Percentiles rank a stretch among this genome's conserved stretches.
These are phyloP conservation scores for Lasioglossum leucozonium DNA, from an alignment of 2,888 invertebrate genomes.

Conservation along the genomic window DNA sequence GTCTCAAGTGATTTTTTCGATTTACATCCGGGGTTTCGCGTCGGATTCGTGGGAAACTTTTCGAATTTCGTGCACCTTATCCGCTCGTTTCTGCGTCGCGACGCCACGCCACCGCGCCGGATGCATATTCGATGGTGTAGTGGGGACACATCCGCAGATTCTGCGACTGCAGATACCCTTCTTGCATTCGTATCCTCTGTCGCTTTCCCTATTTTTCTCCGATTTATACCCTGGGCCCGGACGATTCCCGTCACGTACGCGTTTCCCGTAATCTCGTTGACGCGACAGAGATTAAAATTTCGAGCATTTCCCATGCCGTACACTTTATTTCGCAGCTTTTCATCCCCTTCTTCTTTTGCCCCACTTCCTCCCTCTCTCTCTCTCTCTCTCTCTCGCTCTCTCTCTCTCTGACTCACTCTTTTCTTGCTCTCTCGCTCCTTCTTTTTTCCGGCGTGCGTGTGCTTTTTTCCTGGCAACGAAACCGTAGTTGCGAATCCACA, in stretches of 20 bases:
- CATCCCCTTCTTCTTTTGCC: neutral
- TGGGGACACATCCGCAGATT: neutral
- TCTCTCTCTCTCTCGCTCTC: too few relatives aligned
- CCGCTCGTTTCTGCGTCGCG: neutral
- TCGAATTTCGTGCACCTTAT: constrained; percentile 14
- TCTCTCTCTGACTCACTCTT: too few relatives aligned
- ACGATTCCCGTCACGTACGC: constrained; percentile 47
- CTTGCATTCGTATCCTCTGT: neutral
- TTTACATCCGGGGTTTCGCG: neutral
- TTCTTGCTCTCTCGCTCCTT: too few relatives aligned
- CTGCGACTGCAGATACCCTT: neutral
- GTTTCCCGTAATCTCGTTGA: constrained; percentile 35
- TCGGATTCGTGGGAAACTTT: neutral
- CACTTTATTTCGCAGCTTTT: constrained; percentile 33
- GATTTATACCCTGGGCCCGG: constrained; percentile 18
- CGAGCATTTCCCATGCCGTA: neutral
- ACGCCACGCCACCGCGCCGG: neutral
- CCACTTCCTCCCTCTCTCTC: neutral
- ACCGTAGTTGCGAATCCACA: neutral
- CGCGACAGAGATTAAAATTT: constrained; percentile 51
- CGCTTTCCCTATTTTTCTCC: constrained; percentile 17
- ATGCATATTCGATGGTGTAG: constrained; percentile 1
- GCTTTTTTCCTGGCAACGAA: neutral
- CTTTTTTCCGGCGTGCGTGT: neutral
- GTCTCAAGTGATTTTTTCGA: neutral